Evolutionary conservation across 2,888 invertebrate genomes (phyloP), one percentile per base, ranked within the genome.

Genomic region (Oscheius sp.): DNA sequence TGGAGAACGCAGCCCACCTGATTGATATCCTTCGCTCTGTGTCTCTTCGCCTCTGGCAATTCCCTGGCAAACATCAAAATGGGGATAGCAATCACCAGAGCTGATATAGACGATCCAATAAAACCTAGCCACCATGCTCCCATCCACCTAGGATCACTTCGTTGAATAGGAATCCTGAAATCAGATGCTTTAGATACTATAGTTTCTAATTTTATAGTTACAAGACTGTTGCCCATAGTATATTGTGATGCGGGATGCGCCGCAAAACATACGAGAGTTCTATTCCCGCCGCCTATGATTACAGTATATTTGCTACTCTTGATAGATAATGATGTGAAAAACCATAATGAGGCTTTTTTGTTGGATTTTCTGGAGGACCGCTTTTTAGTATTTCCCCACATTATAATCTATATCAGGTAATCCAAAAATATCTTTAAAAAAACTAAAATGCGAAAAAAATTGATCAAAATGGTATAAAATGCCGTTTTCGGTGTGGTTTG

Each of bases 101-200:
- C 87, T 12, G 82, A 77, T n/a, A 83, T 74, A 0, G 86, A 86
- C 65, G 86, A 86, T 67, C 87, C 78, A 9, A 88, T 81, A 75
- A 88, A 88, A 5, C 88, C 88, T 9, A 88, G 80, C 88, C 88
- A 88, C 88, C 88, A 88, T 2, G 88, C 88, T 17, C 88, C 88
- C 0, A 88, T 86, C 87, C 88, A 88, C n/a, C 82, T 75, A 0
- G 86, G 83, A 70, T 86, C 86, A 17, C 74, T 73, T 41, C 73
- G 30, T 24, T 70, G 63, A 63, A 74, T 71, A 32, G 77, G 77
- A 22, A 73, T 68, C 50, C 72, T 72, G 59, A 38, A 70, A 44
- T 3, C 12, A n/a, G 17, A 47, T 5, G 3, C 4, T 24, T 47
- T 47, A 47, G 2, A 47, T 12, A 41, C 4, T n/a, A n/a, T n/a